These are phyloP conservation scores for Hypsopygia costalis DNA, from an alignment of 2,888 invertebrate genomes.

Conservation along the genomic window DNA sequence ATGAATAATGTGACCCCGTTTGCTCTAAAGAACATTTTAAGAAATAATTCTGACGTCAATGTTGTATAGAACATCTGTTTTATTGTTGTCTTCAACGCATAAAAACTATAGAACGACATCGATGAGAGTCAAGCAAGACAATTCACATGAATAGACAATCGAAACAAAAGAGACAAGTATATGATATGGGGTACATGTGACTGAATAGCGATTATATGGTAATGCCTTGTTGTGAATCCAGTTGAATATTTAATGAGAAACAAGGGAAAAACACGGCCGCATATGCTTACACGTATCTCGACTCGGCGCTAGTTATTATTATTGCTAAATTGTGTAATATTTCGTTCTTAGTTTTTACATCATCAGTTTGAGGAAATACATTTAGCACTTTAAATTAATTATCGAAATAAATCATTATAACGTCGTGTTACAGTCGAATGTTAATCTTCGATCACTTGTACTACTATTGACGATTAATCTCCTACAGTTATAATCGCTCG, in stretches of 20 bases:
- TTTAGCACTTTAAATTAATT: conserved; percentile 1
- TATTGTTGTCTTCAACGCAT: conserved; percentile 6
- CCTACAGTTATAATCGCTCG: conserved; percentile 5
- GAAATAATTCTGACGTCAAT: conserved; percentile 14
- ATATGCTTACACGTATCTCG: conserved; percentile 3
- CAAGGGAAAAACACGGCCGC: conserved; percentile 41
- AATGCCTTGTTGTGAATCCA: conserved; percentile 53
- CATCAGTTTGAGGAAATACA: not conserved
- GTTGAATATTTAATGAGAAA: conserved; percentile 52
- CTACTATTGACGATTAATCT: conserved; percentile 3
- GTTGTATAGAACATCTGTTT: conserved; percentile 14
- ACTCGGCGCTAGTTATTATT: conserved; percentile 17
- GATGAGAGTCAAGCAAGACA: conserved; percentile 13
- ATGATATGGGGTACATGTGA: conserved; percentile 47
- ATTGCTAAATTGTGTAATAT: conserved; percentile 1
- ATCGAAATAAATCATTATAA: not conserved
- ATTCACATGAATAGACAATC: conserved; percentile 39
- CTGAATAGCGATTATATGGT: conserved; percentile 61
- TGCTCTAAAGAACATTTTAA: conserved; percentile 6
- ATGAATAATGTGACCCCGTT: conserved; percentile 16
- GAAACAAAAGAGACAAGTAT: conserved; percentile 48
- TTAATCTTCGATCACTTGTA: conserved; percentile 1
- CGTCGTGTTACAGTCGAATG: conserved; percentile 1
- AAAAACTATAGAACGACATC: conserved; percentile 10
- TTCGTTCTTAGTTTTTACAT: not conserved